phyloP scores from a whole-genome alignment of 2,113 vertebrate species.

The Periophthalmodon schlosseri region DNA sequence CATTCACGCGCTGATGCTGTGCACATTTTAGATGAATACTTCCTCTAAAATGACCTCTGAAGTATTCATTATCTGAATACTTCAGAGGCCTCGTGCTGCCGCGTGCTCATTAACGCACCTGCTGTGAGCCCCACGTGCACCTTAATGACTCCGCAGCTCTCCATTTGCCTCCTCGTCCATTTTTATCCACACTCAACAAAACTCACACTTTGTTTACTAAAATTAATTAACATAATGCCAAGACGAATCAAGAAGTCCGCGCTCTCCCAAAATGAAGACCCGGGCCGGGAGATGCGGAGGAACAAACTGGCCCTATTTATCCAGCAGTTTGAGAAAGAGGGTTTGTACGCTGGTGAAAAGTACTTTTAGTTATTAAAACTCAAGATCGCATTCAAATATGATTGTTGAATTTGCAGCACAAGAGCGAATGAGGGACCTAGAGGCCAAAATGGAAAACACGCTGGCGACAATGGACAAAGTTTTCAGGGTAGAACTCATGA shows the following conservation, averaged over 20 bases:
- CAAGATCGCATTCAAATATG: background rate
- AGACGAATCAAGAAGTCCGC: conserved; percentile 3
- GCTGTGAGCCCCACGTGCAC: background rate
- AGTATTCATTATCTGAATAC: too few species aligned
- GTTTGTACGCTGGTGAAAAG: conserved; percentile 41
- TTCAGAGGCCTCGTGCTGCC: too few species aligned
- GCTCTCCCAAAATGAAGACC: background rate
- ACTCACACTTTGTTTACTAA: background rate
- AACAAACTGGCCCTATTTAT: conserved; percentile 74
- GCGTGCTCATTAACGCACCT: too few species aligned
- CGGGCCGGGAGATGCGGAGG: conserved; percentile 50
- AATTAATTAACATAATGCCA: conserved; percentile 24
- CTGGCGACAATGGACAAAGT: conserved; percentile 64
- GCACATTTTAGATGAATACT: too few species aligned
- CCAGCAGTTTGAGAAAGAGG: conserved; percentile 83
- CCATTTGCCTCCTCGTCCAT: background rate
- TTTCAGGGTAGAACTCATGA: conserved; percentile 75
- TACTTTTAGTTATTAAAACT: background rate
- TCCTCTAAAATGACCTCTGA: too few species aligned
- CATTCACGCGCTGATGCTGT: too few species aligned
- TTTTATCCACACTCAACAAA: too few species aligned
- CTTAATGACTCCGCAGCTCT: background rate
- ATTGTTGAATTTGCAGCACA: conserved; percentile 54
- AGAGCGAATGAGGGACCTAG: conserved; percentile 65
- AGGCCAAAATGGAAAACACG: conserved; percentile 60